Base-by-base conservation (phyloP, 2,797 vertebrate genomes). In the Schizopygopsis malacanthus region DNA sequence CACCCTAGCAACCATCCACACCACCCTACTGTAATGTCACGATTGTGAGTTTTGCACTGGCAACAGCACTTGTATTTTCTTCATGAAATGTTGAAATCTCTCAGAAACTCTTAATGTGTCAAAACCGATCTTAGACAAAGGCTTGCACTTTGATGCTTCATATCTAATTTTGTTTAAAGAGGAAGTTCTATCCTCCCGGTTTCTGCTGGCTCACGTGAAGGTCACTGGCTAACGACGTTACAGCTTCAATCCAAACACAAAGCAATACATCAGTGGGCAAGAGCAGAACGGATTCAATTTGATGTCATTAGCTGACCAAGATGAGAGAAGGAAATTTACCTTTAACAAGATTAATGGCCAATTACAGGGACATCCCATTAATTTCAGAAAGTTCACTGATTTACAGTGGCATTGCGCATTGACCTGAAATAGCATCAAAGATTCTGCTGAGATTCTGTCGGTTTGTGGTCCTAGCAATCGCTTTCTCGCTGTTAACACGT, bases 91-190 rank as follows among this genome's bases (percentile, higher is more conserved):
- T 65, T 63, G 33, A 83, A 72, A 73, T 79, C 77, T 43, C 4
- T 16, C 6, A 1, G 43, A 54, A 72, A 56, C 10, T 3, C 15
- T 25, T 33, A 16, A 76, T 88, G 78, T 89, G 86, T 84, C 65
- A 16, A 72, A 11, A 82, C 63, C 89, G 88, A 93, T 94, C 91
- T 93, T 92, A 94, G 92, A 89, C 86, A 82, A 87, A 85, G 88
- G 86, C 85, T 83, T 59, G 41, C 71, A 54, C 85, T 93, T 92
- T 93, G 91, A 93, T 90, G 90, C 77, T 63, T 91, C 76, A 54
- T 13, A 87, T 92, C 67, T 89, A 65, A 89, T 92, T 92, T 92
- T 90, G 86, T 88, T 91, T 85, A 89, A 87, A 91, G 85, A 79
- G 7, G 85, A 85, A 87, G 89, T 76, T 88, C 76, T 83, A 79